Base-by-base conservation (phyloP, 2,113 vertebrate genomes). In the Psettodes erumei region DNA sequence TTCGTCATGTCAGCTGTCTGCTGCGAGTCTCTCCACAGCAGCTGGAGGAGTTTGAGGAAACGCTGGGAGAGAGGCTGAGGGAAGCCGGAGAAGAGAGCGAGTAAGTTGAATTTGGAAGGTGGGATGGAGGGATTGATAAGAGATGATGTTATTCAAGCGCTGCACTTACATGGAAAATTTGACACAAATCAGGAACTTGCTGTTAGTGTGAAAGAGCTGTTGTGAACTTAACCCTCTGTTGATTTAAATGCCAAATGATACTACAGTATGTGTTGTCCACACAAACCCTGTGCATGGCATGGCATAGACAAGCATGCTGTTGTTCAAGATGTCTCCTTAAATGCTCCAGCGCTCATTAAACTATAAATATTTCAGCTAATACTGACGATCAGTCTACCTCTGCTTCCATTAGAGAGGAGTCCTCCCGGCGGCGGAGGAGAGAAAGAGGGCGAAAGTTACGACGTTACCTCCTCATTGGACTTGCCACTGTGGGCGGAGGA, bases 401-500 rank as follows among this genome's bases (percentile, higher is more conserved):
- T 79, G 50, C 33, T 27, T 75, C 8, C 15, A 25, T 75, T 83
- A 99, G 97, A 87, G 94, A 89, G 25, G 95, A 95, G 18, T 95
- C 95, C 38, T 92, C 90, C 2, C 93, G 94, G 48, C 92, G 96
- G 64, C 94, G 50, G 78, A 97, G 85, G 81, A 96, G 94, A 79
- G 98, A 98, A 83, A 95, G 93, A 62, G 92, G 92, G 19, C 93
- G 87, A 18, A 97, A 94, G 81, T 87, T 97, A 82, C 95, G 96
- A 16, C 94, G 96, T 27, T 99, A 97, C 82, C 91, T 99, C 53
- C 95, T 99, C 69, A 98, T 99, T 6, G 96, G 98, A 32, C 89
- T 99, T 67, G 98, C 98, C 0, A 96, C 97, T 0, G 91, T 99
- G 0, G 97, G 97, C 8, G 98, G 98, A 0, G 98, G 98, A 77